Conservation (phyloP, 2,888 invertebrate genomes). For the Sipha maydis region DNA sequence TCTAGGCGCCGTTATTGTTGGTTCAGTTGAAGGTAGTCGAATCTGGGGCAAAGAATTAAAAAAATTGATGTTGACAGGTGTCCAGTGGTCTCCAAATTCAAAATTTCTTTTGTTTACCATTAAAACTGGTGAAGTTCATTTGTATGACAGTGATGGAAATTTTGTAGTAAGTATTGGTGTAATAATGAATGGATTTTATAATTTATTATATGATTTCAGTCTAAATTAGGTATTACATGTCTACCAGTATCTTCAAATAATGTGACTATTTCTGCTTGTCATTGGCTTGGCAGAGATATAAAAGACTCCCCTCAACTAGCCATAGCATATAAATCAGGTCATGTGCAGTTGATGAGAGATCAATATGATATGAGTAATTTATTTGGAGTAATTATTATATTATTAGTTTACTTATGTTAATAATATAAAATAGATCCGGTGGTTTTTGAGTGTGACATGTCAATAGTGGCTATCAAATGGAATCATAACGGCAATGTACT, state of each 20-base stretch:
- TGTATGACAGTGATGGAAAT: constrained; percentile 92
- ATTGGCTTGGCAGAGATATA: constrained; percentile 87
- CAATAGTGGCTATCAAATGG: constrained; percentile 86
- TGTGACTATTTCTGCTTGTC: constrained; percentile 73
- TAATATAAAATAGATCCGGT: constrained; percentile 71
- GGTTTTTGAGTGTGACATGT: constrained; percentile 84
- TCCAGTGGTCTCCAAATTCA: constrained; percentile 98
- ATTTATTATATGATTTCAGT: constrained; percentile 70
- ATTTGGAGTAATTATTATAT: constrained; percentile 5
- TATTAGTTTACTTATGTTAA: constrained; percentile 9
- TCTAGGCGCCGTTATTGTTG: constrained; percentile 89
- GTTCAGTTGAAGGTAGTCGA: constrained; percentile 96
- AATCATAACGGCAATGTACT: constrained; percentile 91
- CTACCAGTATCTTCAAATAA: constrained; percentile 65
- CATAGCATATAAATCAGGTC: constrained; percentile 88
- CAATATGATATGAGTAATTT: constrained; percentile 84
- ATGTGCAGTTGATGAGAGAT: constrained; percentile 87
- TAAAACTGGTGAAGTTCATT: constrained; percentile 89
- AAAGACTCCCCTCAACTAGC: constrained; percentile 79
- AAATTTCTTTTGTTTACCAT: constrained; percentile 89
- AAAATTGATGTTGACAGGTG: constrained; percentile 81
- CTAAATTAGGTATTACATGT: constrained; percentile 79
- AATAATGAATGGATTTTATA: not conserved
- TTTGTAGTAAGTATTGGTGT: constrained; percentile 69
- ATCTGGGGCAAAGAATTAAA: constrained; percentile 99